Percentiles rank a stretch among this genome's conserved stretches.
Evolutionary conservation across 2,113 vertebrate genomes (phyloP).

Genomic region (Siniperca chuatsi): DNA sequence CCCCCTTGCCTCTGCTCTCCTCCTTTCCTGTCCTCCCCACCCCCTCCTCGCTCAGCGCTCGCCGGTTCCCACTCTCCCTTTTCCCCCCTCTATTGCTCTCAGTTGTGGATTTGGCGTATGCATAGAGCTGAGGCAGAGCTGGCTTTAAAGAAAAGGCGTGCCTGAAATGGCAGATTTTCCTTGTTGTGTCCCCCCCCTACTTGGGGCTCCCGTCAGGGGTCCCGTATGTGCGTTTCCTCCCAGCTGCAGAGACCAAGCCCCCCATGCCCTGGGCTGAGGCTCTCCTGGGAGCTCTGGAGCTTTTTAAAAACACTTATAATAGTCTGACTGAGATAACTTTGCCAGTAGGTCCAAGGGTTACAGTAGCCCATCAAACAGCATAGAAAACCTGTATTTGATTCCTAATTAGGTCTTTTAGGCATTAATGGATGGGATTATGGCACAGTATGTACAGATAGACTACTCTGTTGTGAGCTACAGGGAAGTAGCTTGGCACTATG

Average conservation of each 20-base stretch:
- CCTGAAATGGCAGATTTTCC: conserved; percentile 63
- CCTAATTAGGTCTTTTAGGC: conserved; percentile 69
- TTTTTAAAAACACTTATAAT: conserved; percentile 74
- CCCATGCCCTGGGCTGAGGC: conserved; percentile 59
- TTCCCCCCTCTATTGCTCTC: conserved; percentile 40
- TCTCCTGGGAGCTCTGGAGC: conserved; percentile 74
- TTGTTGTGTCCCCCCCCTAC: not conserved
- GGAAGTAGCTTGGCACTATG: conserved; percentile 46
- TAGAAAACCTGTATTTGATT: conserved; percentile 52
- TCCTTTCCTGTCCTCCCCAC: conserved; percentile 78
- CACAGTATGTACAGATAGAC: conserved; percentile 39
- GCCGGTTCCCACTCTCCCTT: conserved; percentile 66
- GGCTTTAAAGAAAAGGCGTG: conserved; percentile 78
- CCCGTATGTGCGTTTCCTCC: conserved; percentile 77
- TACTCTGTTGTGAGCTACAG: conserved; percentile 13
- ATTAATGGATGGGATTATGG: conserved; percentile 49
- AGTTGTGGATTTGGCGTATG: conserved; percentile 77
- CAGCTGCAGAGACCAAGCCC: conserved; percentile 79
- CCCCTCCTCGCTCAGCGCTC: conserved; percentile 62
- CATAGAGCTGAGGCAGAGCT: conserved; percentile 70
- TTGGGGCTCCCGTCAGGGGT: conserved; percentile 75
- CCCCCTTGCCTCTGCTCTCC: conserved; percentile 77
- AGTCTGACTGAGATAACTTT: conserved; percentile 62
- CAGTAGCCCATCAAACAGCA: conserved; percentile 44
- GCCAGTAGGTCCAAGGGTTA: conserved; percentile 60